Evolutionary conservation across 2,888 invertebrate genomes (phyloP).

Genomic region (Papilio demoleus): DNA sequence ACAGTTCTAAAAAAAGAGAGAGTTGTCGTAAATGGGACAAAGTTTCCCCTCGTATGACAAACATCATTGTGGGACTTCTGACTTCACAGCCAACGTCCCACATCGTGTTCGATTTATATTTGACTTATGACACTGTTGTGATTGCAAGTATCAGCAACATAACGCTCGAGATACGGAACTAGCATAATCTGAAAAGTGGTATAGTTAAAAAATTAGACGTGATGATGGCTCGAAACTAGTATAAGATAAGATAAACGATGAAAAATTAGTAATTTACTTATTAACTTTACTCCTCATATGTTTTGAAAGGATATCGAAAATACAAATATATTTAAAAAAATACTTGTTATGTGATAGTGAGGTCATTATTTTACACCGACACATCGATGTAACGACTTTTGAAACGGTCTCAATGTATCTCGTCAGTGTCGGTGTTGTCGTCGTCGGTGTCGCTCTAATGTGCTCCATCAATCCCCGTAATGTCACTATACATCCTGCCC

Average conservation of each 20-base stretch:
- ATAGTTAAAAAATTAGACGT: too few relatives aligned
- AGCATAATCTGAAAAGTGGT: too few relatives aligned
- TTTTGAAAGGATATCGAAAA: too few relatives aligned
- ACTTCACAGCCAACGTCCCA: conserved; percentile 3
- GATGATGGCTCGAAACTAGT: too few relatives aligned
- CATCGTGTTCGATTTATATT: conserved; percentile 25
- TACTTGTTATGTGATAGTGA: neutral
- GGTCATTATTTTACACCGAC: neutral
- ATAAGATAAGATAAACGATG: too few relatives aligned
- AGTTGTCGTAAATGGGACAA: conserved; percentile 12
- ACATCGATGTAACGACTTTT: neutral
- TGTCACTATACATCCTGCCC: conserved; percentile 6
- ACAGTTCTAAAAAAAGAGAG: too few relatives aligned
- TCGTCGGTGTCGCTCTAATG: neutral
- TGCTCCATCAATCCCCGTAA: conserved; percentile 12
- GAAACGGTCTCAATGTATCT: neutral
- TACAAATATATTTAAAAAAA: too few relatives aligned
- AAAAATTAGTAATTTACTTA: too few relatives aligned
- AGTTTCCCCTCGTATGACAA: neutral
- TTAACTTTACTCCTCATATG: too few relatives aligned
- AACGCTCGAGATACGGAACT: neutral
- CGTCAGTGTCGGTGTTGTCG: neutral
- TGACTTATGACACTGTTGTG: neutral
- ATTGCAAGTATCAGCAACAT: neutral
- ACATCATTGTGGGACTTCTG: conserved; percentile 14